Percentiles rank a stretch among this genome's conserved stretches.
phyloP scores from a whole-genome alignment of 2,797 vertebrate genomes.

The Sebastes diaconus region DNA sequence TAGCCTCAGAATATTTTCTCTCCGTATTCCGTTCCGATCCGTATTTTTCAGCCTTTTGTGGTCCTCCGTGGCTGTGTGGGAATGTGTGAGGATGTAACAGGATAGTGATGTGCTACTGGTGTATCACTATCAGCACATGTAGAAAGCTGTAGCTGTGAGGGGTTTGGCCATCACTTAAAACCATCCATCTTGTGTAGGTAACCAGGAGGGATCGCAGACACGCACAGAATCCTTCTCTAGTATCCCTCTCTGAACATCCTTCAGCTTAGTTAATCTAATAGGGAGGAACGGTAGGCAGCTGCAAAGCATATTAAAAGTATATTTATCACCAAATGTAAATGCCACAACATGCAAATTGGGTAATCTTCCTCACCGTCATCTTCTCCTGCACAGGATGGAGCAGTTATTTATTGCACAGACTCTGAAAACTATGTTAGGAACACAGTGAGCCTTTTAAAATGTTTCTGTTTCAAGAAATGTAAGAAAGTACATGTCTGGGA shows the following conservation, averaged over 20 bases:
- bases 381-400: constrained; percentile 18
- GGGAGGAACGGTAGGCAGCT: constrained; percentile 20
- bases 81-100: constrained; percentile 13
- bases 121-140: constrained; percentile 7
- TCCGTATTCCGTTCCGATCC: neutral
- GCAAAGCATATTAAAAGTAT: constrained; percentile 54
- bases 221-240: constrained; percentile 22
- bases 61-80: constrained; percentile 9
- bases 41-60: neutral
- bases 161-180: constrained; percentile 11
- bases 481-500: neutral
- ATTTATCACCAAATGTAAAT: constrained; percentile 59
- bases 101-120: constrained; percentile 9
- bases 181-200: constrained; percentile 46
- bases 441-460: constrained; percentile 15
- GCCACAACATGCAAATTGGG: constrained; percentile 64
- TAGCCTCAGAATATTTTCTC: neutral
- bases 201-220: constrained; percentile 20
- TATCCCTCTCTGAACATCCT: constrained; percentile 32
- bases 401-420: constrained; percentile 39
- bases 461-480: constrained; percentile 14
- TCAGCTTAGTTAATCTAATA: constrained; percentile 50
- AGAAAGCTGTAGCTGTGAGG: constrained; percentile 9
- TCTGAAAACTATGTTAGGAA: constrained; percentile 7
- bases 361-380: constrained; percentile 1